Percentiles rank a stretch among this genome's conserved stretches.
Evolutionary conservation across 2,888 invertebrate species (phyloP).

Genomic region (Lacanobia wlatinum): DNA sequence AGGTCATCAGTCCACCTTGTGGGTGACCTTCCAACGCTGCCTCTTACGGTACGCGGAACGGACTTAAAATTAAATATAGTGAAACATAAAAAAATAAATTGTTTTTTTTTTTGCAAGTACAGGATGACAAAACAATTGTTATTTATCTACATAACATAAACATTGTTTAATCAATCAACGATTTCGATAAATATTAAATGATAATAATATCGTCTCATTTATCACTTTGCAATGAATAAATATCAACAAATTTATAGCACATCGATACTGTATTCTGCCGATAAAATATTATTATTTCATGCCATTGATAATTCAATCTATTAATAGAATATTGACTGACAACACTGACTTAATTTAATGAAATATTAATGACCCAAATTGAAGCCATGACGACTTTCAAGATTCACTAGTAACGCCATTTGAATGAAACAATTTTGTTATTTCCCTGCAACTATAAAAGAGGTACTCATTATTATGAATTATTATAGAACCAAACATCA

Average conservation of each 20-base stretch:
- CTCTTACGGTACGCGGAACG: too few species aligned
- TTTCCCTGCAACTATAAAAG: too few species aligned
- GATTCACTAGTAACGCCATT: neutral
- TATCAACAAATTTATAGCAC: conserved; percentile 12
- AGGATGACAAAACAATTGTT: neutral
- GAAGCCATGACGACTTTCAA: neutral
- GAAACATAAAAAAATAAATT: too few species aligned
- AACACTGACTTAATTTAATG: neutral
- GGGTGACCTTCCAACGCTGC: too few species aligned
- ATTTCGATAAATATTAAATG: conserved; percentile 4
- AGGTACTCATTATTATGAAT: too few species aligned
- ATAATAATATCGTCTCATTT: neutral
- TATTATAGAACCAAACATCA: too few species aligned
- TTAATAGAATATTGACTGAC: conserved; percentile 1
- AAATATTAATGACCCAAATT: conserved; percentile 13
- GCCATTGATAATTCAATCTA: conserved; percentile 1
- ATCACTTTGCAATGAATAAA: conserved; percentile 5
- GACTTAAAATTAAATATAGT: too few species aligned
- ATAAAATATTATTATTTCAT: conserved; percentile 4
- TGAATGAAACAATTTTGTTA: neutral
- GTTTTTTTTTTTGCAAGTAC: neutral
- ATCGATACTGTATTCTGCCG: neutral
- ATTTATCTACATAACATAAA: conserved; percentile 8
- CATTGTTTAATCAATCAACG: conserved; percentile 3
- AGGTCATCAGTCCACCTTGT: too few species aligned